Conservation (phyloP, 2,797 vertebrate species). For the Thalassophryne amazonica region DNA sequence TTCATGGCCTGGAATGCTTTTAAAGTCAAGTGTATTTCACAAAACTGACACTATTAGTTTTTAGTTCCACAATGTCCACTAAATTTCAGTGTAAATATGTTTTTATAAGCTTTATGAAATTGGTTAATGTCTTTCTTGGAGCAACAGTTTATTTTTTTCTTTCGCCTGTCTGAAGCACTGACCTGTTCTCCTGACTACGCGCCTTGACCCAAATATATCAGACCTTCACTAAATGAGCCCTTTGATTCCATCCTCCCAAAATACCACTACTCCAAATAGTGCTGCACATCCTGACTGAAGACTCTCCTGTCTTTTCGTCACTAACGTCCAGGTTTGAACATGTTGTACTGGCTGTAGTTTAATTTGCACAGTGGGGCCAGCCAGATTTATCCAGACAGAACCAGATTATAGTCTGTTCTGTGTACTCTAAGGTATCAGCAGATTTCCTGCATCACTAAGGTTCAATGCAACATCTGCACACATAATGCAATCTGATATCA, state of each 20-base stretch:
- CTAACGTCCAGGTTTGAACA: constrained; percentile 44
- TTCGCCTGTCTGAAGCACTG: background rate
- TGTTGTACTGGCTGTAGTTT: constrained; percentile 30
- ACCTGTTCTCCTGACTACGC: background rate
- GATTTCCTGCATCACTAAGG: background rate
- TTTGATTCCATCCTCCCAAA: constrained; percentile 44
- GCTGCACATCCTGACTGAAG: constrained; percentile 48
- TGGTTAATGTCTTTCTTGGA: constrained; percentile 13
- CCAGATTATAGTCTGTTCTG: constrained; percentile 25
- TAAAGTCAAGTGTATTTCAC: background rate
- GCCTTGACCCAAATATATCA: constrained; percentile 38
- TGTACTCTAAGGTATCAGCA: constrained; percentile 1
- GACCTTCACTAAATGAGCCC: constrained; percentile 30
- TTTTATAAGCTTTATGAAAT: constrained; percentile 20
- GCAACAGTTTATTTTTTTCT: constrained; percentile 11
- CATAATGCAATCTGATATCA: background rate
- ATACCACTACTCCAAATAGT: constrained; percentile 65
- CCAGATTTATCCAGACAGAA: constrained; percentile 39
- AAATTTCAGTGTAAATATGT: constrained; percentile 22
- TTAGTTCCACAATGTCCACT: too few species aligned
- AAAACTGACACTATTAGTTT: too few species aligned
- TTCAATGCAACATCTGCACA: background rate
- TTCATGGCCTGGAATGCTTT: background rate
- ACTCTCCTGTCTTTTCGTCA: constrained; percentile 50
- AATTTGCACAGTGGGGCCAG: constrained; percentile 26